phyloP scores from a whole-genome alignment of 2,888 invertebrate genomes.

The Leucophora obtusa region DNA sequence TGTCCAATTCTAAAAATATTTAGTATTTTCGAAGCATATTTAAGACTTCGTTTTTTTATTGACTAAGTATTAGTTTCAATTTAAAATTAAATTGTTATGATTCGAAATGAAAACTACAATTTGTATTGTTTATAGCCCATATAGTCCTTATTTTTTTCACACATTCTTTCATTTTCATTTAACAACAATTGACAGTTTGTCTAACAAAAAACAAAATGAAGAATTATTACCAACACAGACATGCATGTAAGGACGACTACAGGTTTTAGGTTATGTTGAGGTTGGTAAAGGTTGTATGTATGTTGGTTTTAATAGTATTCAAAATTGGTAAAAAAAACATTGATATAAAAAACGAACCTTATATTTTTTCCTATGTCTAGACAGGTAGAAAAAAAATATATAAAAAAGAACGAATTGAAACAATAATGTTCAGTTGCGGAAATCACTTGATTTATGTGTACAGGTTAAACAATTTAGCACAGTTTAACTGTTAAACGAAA shows the following conservation, averaged over 20 bases:
- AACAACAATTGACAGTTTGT: conserved; percentile 46
- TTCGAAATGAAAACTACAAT: background rate
- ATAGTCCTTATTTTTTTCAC: background rate
- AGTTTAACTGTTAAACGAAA: conserved; percentile 42
- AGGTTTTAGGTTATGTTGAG: conserved; percentile 37
- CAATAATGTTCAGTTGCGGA: conserved; percentile 61
- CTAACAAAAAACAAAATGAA: conserved; percentile 25
- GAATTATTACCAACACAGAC: conserved; percentile 18
- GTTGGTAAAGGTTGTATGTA: conserved; percentile 37
- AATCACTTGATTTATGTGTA: conserved; percentile 60
- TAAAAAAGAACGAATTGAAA: conserved; percentile 43
- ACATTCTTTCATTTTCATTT: conserved; percentile 36
- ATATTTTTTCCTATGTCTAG: conserved; percentile 62
- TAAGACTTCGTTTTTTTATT: no score
- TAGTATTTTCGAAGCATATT: no score
- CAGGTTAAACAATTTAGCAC: conserved; percentile 48
- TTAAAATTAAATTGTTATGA: background rate
- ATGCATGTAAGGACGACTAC: background rate
- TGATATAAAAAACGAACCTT: conserved; percentile 38
- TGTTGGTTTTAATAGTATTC: conserved; percentile 32
- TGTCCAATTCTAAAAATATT: no score
- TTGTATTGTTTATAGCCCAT: background rate
- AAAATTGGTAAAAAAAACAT: conserved; percentile 20
- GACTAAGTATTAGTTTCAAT: background rate
- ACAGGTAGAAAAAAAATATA: conserved; percentile 48